Base-by-base conservation (phyloP, 2,113 vertebrate species). In the Pelodiscus sinensis region DNA sequence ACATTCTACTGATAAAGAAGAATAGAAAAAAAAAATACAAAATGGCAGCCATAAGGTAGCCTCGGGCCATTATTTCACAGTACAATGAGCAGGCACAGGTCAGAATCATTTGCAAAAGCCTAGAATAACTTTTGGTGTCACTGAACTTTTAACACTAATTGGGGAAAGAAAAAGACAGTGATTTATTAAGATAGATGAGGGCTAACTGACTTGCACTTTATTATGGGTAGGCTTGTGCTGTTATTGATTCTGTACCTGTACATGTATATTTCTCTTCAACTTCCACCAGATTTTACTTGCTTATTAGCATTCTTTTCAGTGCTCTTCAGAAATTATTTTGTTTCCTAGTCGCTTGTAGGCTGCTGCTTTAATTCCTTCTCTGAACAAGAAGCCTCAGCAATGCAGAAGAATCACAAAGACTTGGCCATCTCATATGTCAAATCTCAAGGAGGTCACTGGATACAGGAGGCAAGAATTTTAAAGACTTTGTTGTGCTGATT, bases 131-230 rank as follows among this genome's bases (percentile, higher is more conserved):
- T 80, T 73, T 91, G 52, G 2, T 87, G 52, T 58, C 35, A 62
- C 31, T 78, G 25, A 90, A 27, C 81, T 90, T 86, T 85, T 83
- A n/a, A 1, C 22, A 88, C 77, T 90, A 71, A 91, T 3, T 85
- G 31, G 79, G 22, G 13, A 79, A 50, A 90, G 55, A 82, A 77
- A 55, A 80, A 9, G 87, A 82, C 86, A 77, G 65, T 71, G 52
- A 81, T 85, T 22, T 31, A 91, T 89, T 92, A 77, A 85, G 55
- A 82, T 5, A 75, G 21, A 60, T 0, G n/a, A 15, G n/a, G 58
- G 44, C 90, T 94, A 87, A 85, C 78, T 35, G 58, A 91, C 80
- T 58, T 19, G 5, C 65, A 54, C 90, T 95, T 95, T 91, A 92
- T 83, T 71, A 65, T 2, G 24, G 56, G 56, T 68, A 86, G 83